Percentiles rank a stretch among this genome's conserved stretches.
These are phyloP conservation scores for Adineta ricciae DNA, from an alignment of 2,888 invertebrate genomes.

Conservation along the genomic window DNA sequence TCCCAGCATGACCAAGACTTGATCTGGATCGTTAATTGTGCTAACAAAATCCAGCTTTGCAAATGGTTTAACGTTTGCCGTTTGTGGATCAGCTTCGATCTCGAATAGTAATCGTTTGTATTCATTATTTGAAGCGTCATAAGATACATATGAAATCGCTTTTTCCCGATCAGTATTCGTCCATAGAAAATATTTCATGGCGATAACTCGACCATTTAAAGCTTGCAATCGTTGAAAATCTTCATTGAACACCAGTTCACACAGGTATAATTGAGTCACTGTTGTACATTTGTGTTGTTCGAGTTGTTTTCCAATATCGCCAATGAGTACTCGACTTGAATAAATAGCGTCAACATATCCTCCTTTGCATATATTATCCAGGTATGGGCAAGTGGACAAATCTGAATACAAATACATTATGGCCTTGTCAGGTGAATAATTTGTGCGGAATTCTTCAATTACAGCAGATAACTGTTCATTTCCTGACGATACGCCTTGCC, in stretches of 20 bases:
- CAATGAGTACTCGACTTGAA: not conserved
- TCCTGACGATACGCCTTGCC: not conserved
- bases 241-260: not conserved
- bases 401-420: not conserved
- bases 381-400: not conserved
- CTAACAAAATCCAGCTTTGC: not conserved
- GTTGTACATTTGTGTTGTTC: not conserved
- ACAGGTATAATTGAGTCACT: not conserved
- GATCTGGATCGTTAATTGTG: not conserved
- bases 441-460: not conserved
- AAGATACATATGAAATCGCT: not conserved
- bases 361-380: not conserved
- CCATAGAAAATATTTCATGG: not conserved
- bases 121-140: not conserved
- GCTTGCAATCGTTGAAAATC: not conserved
- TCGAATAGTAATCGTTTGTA: not conserved
- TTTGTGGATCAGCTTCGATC: not conserved
- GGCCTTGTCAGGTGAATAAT: not conserved
- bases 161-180: not conserved
- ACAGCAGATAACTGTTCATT: not conserved
- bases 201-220: not conserved
- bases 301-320: not conserved
- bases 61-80: not conserved
- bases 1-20: not conserved
- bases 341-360: not conserved